These are phyloP conservation scores for Disparrhopalites patrizii DNA, from an alignment of 2,888 invertebrate genomes.

Conservation along the genomic window DNA sequence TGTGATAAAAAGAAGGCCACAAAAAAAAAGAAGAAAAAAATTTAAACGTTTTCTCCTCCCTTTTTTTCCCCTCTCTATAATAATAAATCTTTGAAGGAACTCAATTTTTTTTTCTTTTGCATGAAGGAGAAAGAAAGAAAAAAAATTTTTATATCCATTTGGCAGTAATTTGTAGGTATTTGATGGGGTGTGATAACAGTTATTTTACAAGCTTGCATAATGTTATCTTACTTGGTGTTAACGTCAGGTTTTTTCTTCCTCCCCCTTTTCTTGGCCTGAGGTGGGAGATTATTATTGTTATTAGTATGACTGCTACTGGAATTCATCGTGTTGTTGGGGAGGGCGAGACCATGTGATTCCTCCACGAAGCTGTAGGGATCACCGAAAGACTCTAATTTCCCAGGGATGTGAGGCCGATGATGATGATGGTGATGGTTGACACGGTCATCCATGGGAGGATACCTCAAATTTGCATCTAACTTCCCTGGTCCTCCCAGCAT, in stretches of 20 bases:
- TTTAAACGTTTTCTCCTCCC: not conserved
- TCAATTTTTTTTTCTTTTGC: not conserved
- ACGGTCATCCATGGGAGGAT: slow-evolving; percentile 25
- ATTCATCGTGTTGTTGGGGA: slow-evolving; percentile 32
- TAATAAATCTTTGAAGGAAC: not conserved
- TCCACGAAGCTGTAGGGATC: slow-evolving; percentile 79
- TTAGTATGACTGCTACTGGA: too few relatives aligned
- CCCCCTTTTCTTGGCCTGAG: slow-evolving; percentile 72
- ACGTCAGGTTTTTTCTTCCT: slow-evolving; percentile 71
- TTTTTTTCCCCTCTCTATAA: not conserved
- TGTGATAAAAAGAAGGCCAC: slow-evolving; percentile 11
- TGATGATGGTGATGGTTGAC: slow-evolving; percentile 35
- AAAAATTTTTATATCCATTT: not conserved
- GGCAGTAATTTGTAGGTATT: not conserved
- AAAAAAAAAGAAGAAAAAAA: too few relatives aligned
- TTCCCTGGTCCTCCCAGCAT: slow-evolving; percentile 40
- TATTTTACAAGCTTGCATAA: too few relatives aligned
- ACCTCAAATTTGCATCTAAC: slow-evolving; percentile 39
- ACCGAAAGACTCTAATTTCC: slow-evolving; percentile 52
- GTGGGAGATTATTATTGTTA: slow-evolving; percentile 53
- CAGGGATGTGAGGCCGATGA: slow-evolving; percentile 24
- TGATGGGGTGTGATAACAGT: too few relatives aligned
- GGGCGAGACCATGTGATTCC: slow-evolving; percentile 46
- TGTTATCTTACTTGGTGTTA: slow-evolving; percentile 20
- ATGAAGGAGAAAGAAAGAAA: not conserved